A percentile compares a stretch with the other conserved stretches of the same genome.
These are phyloP conservation scores for Metalampra italica DNA, from an alignment of 2,888 invertebrate genomes.

Conservation along the genomic window DNA sequence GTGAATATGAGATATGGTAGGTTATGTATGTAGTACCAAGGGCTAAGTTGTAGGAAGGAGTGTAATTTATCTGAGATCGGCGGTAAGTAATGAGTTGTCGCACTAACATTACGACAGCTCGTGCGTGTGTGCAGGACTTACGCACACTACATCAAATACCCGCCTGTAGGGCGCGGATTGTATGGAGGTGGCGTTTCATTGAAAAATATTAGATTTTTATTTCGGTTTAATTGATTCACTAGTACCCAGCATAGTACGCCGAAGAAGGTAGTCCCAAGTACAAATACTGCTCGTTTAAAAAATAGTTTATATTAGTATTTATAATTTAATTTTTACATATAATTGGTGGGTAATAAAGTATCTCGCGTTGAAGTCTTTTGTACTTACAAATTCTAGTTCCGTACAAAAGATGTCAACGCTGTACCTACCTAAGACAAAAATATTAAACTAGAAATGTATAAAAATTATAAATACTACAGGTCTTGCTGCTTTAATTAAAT, in stretches of 20 bases:
- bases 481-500: too few species aligned
- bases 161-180: not conserved
- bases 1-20: conserved; percentile 2
- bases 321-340: too few species aligned
- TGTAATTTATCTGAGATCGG: conserved; percentile 60
- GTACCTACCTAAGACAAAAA: too few species aligned
- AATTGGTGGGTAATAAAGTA: too few species aligned
- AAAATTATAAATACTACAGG: too few species aligned
- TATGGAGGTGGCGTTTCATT: not conserved
- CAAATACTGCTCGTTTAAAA: too few species aligned
- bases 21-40: conserved; percentile 12
- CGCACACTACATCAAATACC: conserved; percentile 3
- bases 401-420: not conserved
- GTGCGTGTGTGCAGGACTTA: conserved; percentile 6
- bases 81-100: conserved; percentile 60
- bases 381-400: not conserved
- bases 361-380: too few species aligned
- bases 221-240: too few species aligned
- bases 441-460: too few species aligned
- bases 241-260: too few species aligned
- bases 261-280: too few species aligned
- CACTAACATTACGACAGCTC: conserved; percentile 11
- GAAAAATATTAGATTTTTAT: not conserved
- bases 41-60: conserved; percentile 27
- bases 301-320: too few species aligned